These are phyloP conservation scores for Agrilus planipennis DNA, from an alignment of 1,140 invertebrate genomes.

Conservation along the genomic window DNA sequence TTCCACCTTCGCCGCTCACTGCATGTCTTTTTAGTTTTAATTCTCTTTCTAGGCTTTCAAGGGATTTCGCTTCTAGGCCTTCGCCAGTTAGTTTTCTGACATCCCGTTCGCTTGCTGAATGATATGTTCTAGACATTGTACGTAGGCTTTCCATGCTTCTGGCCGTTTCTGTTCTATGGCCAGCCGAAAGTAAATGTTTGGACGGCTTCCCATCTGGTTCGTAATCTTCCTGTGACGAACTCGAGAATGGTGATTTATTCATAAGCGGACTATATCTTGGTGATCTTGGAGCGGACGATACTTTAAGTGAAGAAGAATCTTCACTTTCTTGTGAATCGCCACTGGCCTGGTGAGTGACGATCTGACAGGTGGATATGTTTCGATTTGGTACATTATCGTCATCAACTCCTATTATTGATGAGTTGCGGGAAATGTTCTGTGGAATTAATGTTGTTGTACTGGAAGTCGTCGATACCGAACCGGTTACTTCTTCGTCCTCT, in stretches of 20 bases:
- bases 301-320: slow-evolving; percentile 23
- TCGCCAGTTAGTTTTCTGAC: slow-evolving; percentile 42
- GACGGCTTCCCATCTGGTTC: slow-evolving; percentile 39
- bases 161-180: slow-evolving; percentile 43
- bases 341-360: slow-evolving; percentile 36
- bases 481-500: slow-evolving; percentile 41
- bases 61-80: slow-evolving; percentile 40
- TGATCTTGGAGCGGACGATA: slow-evolving; percentile 20
- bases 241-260: slow-evolving; percentile 52
- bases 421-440: slow-evolving; percentile 19
- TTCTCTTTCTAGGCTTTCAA: slow-evolving; percentile 44
- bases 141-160: slow-evolving; percentile 58
- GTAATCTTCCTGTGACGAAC: slow-evolving; percentile 58
- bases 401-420: slow-evolving; percentile 13
- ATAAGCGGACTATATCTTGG: slow-evolving; percentile 23
- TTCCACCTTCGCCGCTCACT: slow-evolving; percentile 42
- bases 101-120: slow-evolving; percentile 51
- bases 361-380: slow-evolving; percentile 31
- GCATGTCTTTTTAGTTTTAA: slow-evolving; percentile 45
- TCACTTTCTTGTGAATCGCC: slow-evolving; percentile 34
- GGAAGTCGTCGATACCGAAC: slow-evolving; percentile 25
- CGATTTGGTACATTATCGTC: slow-evolving; percentile 8
- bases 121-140: slow-evolving; percentile 37
- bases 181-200: slow-evolving; percentile 41
- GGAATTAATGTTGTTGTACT: slow-evolving; percentile 28